These are phyloP conservation scores for Seira musarum DNA, from an alignment of 2,888 invertebrate genomes.

Conservation along the genomic window DNA sequence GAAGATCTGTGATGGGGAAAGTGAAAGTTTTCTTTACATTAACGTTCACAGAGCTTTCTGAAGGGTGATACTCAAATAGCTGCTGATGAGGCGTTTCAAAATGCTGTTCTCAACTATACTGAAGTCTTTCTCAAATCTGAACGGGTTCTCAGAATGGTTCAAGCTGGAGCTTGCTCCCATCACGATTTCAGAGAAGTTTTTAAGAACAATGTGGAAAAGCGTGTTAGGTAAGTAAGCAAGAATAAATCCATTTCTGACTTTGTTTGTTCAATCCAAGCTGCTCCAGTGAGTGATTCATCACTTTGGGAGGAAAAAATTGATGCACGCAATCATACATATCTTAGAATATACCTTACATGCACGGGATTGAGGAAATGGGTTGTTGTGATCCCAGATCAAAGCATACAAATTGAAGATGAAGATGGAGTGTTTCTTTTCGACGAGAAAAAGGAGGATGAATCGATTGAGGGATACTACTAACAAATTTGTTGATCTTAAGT, in stretches of 20 bases:
- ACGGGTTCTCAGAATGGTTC: slow-evolving; percentile 95
- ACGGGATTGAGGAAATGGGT: too few species aligned
- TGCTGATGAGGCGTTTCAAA: slow-evolving; percentile 98
- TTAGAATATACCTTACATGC: too few species aligned
- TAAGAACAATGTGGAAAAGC: slow-evolving; percentile 98
- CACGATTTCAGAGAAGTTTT: slow-evolving; percentile 99
- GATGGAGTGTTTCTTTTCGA: too few species aligned
- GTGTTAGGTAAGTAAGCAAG: slow-evolving; percentile 83
- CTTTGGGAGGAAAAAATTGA: too few species aligned
- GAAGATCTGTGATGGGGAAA: not conserved
- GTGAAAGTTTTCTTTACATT: slow-evolving; percentile 58
- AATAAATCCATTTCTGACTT: slow-evolving; percentile 29
- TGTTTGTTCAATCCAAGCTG: not conserved
- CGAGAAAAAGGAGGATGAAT: too few species aligned
- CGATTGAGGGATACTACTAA: too few species aligned
- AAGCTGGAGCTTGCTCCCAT: slow-evolving; percentile 97
- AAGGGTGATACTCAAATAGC: slow-evolving; percentile 99
- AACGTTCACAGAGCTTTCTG: slow-evolving; percentile 83
- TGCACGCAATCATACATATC: too few species aligned
- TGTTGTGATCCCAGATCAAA: too few species aligned
- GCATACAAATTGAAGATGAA: too few species aligned
- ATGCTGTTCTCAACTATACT: slow-evolving; percentile 96
- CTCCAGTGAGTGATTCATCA: too few species aligned
- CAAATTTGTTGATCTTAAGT: too few species aligned
- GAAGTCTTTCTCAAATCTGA: slow-evolving; percentile 98